These are phyloP conservation scores for Phoxinus phoxinus DNA, from an alignment of 2,113 vertebrate genomes.

Conservation along the genomic window DNA sequence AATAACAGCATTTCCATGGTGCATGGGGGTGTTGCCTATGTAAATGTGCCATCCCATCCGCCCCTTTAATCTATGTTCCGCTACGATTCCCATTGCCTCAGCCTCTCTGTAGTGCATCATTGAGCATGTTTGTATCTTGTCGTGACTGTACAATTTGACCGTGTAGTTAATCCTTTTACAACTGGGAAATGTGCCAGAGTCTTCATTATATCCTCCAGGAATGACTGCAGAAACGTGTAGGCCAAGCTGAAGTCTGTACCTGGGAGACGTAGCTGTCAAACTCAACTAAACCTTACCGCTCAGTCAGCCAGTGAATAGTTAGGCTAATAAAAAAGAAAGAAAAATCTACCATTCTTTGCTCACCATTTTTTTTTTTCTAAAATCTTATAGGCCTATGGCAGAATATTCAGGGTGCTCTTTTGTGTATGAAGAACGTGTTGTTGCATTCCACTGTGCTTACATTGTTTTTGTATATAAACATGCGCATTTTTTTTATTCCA, in stretches of 20 bases:
- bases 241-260: constrained; percentile 39
- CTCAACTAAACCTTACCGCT: background rate
- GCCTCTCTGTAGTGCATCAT: background rate
- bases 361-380: background rate
- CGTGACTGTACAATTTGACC: constrained; percentile 8
- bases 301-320: background rate
- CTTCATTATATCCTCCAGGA: constrained; percentile 7
- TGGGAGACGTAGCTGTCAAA: constrained; percentile 9
- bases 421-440: background rate
- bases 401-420: background rate
- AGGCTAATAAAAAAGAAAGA: background rate
- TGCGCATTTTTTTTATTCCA: background rate
- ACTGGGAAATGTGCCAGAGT: constrained; percentile 16
- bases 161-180: constrained; percentile 22
- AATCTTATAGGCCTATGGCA: background rate
- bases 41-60: background rate
- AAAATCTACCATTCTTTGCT: background rate
- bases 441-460: background rate
- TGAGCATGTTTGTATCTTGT: constrained; percentile 33
- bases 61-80: background rate
- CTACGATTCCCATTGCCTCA: background rate
- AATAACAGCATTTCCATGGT: background rate
- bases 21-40: background rate
- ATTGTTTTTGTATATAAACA: background rate
- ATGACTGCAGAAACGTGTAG: constrained; percentile 18